Evolutionary conservation across 2,797 vertebrate genomes (phyloP), one percentile per base, ranked within the genome.

Genomic region (Betta splendens): DNA sequence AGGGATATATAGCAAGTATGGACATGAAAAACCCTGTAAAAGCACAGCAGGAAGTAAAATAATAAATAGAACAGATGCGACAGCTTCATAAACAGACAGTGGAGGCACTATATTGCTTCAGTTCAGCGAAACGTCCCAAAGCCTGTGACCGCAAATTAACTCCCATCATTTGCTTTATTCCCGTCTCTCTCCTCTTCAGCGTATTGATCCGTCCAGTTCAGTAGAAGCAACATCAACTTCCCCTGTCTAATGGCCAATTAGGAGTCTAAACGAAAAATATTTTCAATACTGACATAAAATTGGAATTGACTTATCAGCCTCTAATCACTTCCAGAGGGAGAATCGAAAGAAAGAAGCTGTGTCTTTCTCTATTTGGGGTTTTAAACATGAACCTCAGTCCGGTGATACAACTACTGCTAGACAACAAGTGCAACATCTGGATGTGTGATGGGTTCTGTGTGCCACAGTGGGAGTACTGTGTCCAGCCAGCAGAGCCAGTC

Each of bases 401-500:
- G 43, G 10, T 37, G 18, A 33, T 22, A 33, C 2, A n/a, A 62
- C 51, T 60, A 64, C 64, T 55, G 37, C 49, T 45, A 64, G 56
- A 69, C 64, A 75, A 36, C 57, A 62, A 69, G 67, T 49, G 66
- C 7, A 10, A 59, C 54, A 55, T 64, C 55, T 51, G 53, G 53
- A 33, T 50, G 46, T 38, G 62, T 45, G 59, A 68, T 47, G 66
- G 60, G 44, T 44, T 53, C 50, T 29, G 49, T 60, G 38, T 56
- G 69, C 74, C 46, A 61, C 18, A 70, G 72, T 77, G 72, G 76
- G 81, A 84, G 77, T 44, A 69, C 61, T 64, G 85, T 78, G 79
- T 83, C 78, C 59, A 86, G 56, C 87, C 77, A 86, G 85, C 84
- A 85, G 81, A 83, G 63, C 83, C 67, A 75, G 81, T 71, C 71